Evolutionary conservation across 2,113 vertebrate genomes (phyloP).

Genomic region (Seriola quinqueradiata): DNA sequence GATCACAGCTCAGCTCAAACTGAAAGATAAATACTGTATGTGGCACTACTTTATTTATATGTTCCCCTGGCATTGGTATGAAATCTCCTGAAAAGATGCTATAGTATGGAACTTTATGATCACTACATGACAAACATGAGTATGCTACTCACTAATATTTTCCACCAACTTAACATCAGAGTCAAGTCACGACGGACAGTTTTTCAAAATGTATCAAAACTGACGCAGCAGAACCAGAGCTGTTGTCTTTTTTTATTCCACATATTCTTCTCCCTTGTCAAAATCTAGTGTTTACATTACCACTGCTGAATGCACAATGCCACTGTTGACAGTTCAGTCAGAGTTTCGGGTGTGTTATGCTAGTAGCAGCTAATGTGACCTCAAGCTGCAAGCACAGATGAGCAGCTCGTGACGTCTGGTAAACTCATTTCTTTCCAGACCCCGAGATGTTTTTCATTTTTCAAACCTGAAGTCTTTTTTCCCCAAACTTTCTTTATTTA

Average conservation of each 20-base stretch:
- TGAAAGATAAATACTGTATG: not conserved
- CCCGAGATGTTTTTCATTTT: not conserved
- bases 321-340: not conserved
- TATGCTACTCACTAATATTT: too few relatives aligned
- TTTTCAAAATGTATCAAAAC: not conserved
- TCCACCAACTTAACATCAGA: not conserved
- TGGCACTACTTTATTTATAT: constrained; percentile 1
- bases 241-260: not conserved
- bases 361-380: not conserved
- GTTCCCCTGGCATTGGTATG: not conserved
- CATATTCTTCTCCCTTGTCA: not conserved
- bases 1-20: too few relatives aligned
- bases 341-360: not conserved
- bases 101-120: not conserved
- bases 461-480: too few relatives aligned
- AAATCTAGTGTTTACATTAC: not conserved
- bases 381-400: not conserved
- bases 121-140: not conserved
- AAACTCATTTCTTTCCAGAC: not conserved
- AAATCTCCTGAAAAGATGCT: constrained; percentile 2
- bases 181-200: not conserved
- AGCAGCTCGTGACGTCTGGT: not conserved
- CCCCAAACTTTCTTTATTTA: too few relatives aligned
- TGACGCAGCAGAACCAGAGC: not conserved
- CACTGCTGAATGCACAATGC: not conserved